Evolutionary conservation across 2,888 invertebrate genomes (phyloP).

Genomic region (Cyrtodaria siliqua): DNA sequence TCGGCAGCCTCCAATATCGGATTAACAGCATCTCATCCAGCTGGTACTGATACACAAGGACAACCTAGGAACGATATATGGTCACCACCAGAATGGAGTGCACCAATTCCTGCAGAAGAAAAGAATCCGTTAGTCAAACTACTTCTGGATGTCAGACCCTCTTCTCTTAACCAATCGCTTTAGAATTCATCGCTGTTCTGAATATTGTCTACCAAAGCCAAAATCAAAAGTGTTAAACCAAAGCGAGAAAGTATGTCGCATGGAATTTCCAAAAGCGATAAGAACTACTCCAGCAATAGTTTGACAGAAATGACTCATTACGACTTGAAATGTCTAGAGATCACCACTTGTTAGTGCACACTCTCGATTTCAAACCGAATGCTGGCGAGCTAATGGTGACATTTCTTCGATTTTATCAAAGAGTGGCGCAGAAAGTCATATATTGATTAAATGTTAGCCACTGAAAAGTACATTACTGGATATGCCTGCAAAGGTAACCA

Average conservation of each 20-base stretch:
- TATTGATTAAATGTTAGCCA: constrained; percentile 38
- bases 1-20: not conserved
- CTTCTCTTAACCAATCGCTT: constrained; percentile 33
- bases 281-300: constrained; percentile 45
- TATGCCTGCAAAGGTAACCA: constrained; percentile 71
- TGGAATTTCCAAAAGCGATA: no score
- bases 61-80: constrained; percentile 49
- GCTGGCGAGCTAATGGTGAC: no score
- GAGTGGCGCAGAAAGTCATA: constrained; percentile 62
- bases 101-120: constrained; percentile 59
- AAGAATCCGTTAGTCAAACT: constrained; percentile 62
- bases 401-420: constrained; percentile 68
- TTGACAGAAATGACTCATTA: constrained; percentile 61
- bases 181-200: no score
- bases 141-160: no score
- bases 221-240: constrained; percentile 6
- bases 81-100: no score
- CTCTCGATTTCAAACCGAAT: constrained; percentile 59
- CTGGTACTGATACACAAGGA: no score
- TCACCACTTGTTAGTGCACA: constrained; percentile 65
- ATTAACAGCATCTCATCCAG: no score
- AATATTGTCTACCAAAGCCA: constrained; percentile 16
- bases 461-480: constrained; percentile 53
- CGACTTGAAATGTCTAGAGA: constrained; percentile 68
- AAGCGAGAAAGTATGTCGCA: no score